Evolutionary conservation across 1,140 invertebrate genomes (phyloP).

Genomic region (Patella vulgata): DNA sequence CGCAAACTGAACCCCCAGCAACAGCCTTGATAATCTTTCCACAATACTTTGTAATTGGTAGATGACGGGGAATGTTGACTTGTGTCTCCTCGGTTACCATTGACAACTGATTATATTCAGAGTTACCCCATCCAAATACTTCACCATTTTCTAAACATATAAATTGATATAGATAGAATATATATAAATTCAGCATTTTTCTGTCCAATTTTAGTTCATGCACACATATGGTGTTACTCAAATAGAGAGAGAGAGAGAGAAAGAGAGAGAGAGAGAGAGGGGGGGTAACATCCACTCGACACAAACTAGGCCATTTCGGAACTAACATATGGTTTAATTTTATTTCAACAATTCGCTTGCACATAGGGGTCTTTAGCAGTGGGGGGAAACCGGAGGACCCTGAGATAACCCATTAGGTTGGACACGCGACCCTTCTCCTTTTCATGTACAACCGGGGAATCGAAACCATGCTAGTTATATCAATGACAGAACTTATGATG

Average conservation of each 20-base stretch:
- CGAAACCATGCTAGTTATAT: no score
- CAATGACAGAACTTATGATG: no score
- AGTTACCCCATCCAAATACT: constrained; percentile 97
- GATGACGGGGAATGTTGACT: constrained; percentile 74
- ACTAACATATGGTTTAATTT: no score
- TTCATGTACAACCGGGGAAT: no score
- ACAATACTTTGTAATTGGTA: constrained; percentile 72
- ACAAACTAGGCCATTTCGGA: no score
- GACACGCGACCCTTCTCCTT: no score
- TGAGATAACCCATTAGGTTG: no score
- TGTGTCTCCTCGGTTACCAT: constrained; percentile 62
- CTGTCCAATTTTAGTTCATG: not conserved
- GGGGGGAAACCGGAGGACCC: no score
- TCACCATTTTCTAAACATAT: constrained; percentile 82
- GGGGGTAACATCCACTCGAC: no score
- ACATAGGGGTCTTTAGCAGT: no score
- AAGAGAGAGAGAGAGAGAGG: constrained; percentile 1
- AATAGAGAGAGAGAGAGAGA: not conserved
- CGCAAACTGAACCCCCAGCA: constrained; percentile 87
- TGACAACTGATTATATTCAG: constrained; percentile 88
- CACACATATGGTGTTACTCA: not conserved
- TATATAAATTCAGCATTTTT: not conserved
- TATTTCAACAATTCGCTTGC: no score
- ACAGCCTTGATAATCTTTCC: constrained; percentile 86
- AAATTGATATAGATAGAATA: no score